A percentile compares a stretch with the other conserved stretches of the same genome.
Conservation (phyloP, 2,113 vertebrate species). For the Ceratotherium simum region DNA sequence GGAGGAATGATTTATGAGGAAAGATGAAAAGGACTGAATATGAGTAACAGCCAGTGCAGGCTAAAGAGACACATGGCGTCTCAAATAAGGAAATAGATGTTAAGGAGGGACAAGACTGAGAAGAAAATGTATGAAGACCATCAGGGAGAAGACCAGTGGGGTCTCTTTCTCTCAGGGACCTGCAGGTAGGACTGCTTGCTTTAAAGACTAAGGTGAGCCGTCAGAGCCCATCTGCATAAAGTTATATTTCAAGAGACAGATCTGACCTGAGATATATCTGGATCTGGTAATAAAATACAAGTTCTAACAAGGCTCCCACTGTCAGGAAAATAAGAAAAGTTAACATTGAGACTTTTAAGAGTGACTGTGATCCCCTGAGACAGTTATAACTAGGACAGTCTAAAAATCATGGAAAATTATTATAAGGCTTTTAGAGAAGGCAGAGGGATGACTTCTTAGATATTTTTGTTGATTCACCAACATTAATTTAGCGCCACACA, state of each 20-base stretch:
- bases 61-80: neutral
- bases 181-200: neutral
- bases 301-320: neutral
- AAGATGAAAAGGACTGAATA: neutral
- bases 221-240: neutral
- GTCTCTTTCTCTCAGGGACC: neutral
- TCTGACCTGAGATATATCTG: neutral
- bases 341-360: constrained; percentile 11
- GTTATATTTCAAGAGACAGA: neutral
- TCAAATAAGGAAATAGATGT: neutral
- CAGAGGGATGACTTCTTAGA: neutral
- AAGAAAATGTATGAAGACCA: neutral
- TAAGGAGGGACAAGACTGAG: neutral
- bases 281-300: neutral
- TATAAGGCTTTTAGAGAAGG: neutral
- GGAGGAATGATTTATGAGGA: constrained; percentile 25
- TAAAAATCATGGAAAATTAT: constrained; percentile 60
- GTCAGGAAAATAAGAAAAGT: neutral
- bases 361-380: neutral
- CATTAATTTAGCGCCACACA: constrained; percentile 1
- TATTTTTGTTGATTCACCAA: neutral
- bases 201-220: neutral
- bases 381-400: neutral
- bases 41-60: neutral
- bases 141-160: neutral